phyloP scores from a whole-genome alignment of 2,797 vertebrate species.

The Typhlichthys subterraneus region DNA sequence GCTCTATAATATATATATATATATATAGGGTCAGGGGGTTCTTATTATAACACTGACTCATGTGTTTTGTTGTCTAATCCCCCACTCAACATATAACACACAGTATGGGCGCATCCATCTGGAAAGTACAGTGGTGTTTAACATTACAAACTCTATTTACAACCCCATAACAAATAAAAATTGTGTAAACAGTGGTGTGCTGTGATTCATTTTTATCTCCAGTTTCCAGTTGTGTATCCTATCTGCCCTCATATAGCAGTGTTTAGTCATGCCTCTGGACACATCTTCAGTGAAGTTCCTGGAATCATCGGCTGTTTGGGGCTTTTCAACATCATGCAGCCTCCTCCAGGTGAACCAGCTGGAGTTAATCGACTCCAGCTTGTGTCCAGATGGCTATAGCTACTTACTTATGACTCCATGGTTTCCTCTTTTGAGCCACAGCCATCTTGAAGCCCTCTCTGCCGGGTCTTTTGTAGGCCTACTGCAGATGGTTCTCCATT shows the following conservation, averaged over 20 bases:
- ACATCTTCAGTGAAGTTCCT: no score
- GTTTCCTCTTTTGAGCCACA: neutral
- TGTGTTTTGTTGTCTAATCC: conserved; percentile 49
- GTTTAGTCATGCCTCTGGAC: no score
- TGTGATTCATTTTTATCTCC: neutral
- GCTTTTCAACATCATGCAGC: neutral
- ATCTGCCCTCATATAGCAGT: no score
- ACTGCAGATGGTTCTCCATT: neutral
- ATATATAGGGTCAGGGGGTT: no score
- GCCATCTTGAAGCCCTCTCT: neutral
- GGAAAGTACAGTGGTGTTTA: conserved; percentile 38
- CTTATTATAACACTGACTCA: conserved; percentile 39
- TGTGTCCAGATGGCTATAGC: neutral
- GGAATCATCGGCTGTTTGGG: neutral
- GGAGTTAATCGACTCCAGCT: neutral
- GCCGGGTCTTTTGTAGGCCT: neutral
- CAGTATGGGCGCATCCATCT: conserved; percentile 34
- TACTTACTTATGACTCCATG: neutral
- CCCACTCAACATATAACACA: conserved; percentile 18
- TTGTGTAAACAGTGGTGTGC: conserved; percentile 23
- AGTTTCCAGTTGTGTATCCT: neutral
- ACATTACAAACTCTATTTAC: conserved; percentile 20
- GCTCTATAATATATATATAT: no score
- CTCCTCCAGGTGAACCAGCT: neutral
- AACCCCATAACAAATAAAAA: conserved; percentile 1